Percentiles rank a stretch among this genome's conserved stretches.
phyloP scores from a whole-genome alignment of 2,888 invertebrate genomes.

The Eupithecia pulchellata region DNA sequence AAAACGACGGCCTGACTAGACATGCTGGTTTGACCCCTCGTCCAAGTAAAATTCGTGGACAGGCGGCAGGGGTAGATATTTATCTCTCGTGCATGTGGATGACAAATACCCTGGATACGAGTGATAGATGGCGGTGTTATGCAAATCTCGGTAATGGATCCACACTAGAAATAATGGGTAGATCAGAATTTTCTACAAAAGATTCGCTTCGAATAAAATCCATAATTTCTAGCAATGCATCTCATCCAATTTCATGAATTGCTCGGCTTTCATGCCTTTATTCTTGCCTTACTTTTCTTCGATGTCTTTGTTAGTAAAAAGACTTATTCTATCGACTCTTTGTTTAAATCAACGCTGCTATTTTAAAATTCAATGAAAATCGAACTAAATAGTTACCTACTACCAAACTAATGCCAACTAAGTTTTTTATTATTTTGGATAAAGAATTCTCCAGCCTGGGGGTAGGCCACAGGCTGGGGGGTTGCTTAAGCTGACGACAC shows the following conservation, averaged over 20 bases:
- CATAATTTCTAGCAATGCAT: background rate
- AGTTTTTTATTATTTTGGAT: too few relatives aligned
- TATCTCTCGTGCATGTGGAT: constrained; percentile 14
- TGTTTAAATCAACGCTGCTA: background rate
- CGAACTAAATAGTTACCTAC: too few relatives aligned
- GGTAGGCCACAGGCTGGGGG: too few relatives aligned
- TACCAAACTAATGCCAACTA: too few relatives aligned
- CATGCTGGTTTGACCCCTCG: background rate
- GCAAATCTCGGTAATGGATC: constrained; percentile 25
- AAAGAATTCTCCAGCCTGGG: too few relatives aligned
- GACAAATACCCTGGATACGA: constrained; percentile 20
- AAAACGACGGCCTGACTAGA: background rate
- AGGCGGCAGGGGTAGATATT: background rate
- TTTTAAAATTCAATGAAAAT: too few relatives aligned
- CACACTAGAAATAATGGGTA: background rate
- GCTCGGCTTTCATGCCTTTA: background rate
- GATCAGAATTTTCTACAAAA: background rate
- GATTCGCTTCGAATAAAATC: background rate
- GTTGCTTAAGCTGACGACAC: too few relatives aligned
- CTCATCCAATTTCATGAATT: background rate
- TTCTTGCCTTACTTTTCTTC: background rate
- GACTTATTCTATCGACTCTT: background rate
- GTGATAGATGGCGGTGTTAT: constrained; percentile 28
- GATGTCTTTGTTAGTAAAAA: background rate
- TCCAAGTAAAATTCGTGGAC: background rate